These are phyloP conservation scores for Scaptodrosophila latifasciaeformis DNA, from an alignment of 2,888 invertebrate genomes.

Conservation along the genomic window DNA sequence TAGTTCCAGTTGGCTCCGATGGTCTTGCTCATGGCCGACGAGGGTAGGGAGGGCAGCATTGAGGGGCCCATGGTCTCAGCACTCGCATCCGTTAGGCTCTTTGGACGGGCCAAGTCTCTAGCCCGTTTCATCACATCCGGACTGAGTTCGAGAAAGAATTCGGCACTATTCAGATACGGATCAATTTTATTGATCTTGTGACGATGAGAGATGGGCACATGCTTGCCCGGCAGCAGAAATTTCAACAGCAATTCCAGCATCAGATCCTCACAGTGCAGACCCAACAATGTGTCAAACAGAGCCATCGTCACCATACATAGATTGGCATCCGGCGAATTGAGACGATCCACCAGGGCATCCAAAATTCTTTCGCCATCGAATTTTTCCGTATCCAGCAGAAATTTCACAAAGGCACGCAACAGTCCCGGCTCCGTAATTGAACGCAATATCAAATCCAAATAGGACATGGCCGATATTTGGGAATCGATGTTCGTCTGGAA, in stretches of 20 bases:
- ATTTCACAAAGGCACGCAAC: constrained; percentile 87
- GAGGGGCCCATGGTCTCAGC: constrained; percentile 21
- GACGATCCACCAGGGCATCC: constrained; percentile 87
- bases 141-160: constrained; percentile 84
- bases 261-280: constrained; percentile 96
- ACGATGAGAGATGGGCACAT: constrained; percentile 85
- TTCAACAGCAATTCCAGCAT: constrained; percentile 93
- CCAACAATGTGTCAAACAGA: constrained; percentile 91
- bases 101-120: constrained; percentile 68
- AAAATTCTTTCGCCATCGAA: constrained; percentile 90
- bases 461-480: constrained; percentile 93
- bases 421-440: constrained; percentile 90
- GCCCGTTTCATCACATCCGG: constrained; percentile 78
- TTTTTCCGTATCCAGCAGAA: constrained; percentile 86
- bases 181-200: constrained; percentile 83
- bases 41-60: constrained; percentile 55
- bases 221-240: constrained; percentile 87
- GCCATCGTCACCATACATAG: constrained; percentile 93
- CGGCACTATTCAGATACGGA: constrained; percentile 83
- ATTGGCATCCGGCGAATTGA: constrained; percentile 83
- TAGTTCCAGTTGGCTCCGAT: constrained; percentile 77
- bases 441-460: constrained; percentile 92
- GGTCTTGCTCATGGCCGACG: constrained; percentile 73
- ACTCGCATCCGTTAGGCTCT: constrained; percentile 52
- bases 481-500: constrained; percentile 91